Evolutionary conservation across 2,888 invertebrate species (phyloP), one percentile per base, ranked within the genome.

Genomic region (Drosophila neonasuta): DNA sequence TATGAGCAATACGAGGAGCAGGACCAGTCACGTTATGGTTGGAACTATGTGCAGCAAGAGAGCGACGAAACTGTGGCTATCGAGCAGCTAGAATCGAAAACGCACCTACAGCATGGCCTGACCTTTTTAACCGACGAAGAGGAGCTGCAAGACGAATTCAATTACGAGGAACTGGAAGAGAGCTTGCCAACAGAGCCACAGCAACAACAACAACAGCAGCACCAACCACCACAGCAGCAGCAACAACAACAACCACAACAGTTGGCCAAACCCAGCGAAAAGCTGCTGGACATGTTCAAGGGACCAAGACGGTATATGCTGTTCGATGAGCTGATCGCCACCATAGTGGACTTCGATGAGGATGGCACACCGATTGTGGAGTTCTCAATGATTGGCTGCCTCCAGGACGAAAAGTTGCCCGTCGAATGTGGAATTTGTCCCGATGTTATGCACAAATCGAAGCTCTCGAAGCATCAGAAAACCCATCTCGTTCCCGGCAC

Each of bases 351-450:
- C 54, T 87, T 88, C 17, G 89, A 88, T 63, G 64, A 78, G 0
- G 85, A 88, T 30, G 73, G 70, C 11, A 88, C 88, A 0, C 89
- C 89, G 0, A 89, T 89, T 32, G 89, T 89, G 0, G 89, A 89
- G 57, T 89, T 89, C 60, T 84, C 89, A 2, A 77, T 88, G 69
- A 75, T 86, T 3, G 68, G 64, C 32, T 61, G 68, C 11, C 70
- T 79, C 3, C 52, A 48, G 5, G 89, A 89, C 46, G 86, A 83
- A 45, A 86, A 84, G 55, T 59, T 89, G 15, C 89, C 89, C 0
- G 78, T 89, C 5, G 89, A 89, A 51, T 89, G 89, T 44, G 89
- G 89, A 39, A 89, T 89, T 56, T 89, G 89, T 42, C 89, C 89
- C 2, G 88, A 88, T 62, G 88, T 89, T 0, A 87, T 89, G 87